Evolutionary conservation across 1,140 invertebrate species (phyloP).

Genomic region (Muscidifurax raptorellus): DNA sequence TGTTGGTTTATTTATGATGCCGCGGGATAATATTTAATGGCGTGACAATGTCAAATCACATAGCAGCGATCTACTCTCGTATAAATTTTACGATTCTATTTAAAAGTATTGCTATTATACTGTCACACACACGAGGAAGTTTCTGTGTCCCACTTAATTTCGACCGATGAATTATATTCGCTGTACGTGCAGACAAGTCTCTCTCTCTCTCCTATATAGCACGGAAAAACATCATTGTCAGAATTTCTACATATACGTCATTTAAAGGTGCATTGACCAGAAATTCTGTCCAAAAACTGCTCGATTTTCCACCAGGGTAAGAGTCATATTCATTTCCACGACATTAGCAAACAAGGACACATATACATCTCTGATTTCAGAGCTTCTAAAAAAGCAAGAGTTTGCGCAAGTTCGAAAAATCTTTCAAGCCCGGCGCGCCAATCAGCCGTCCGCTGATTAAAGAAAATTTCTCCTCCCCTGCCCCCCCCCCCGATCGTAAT

Average conservation of each 20-base stretch:
- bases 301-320: too few relatives aligned
- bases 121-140: neutral
- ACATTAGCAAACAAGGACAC: neutral
- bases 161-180: neutral
- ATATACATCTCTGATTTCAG: neutral
- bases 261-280: too few relatives aligned
- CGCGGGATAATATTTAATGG: constrained; percentile 3
- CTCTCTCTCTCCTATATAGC: neutral
- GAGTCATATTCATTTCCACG: too few relatives aligned
- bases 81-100: too few relatives aligned
- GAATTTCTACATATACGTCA: too few relatives aligned
- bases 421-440: neutral
- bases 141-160: neutral
- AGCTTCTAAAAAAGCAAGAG: neutral
- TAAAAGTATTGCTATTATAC: too few relatives aligned
- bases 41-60: constrained; percentile 43
- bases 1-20: constrained; percentile 29
- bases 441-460: neutral
- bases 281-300: too few relatives aligned
- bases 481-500: neutral
- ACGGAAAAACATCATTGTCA: too few relatives aligned
- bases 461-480: neutral
- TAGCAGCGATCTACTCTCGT: neutral
- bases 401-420: neutral
- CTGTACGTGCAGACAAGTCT: neutral